These are phyloP conservation scores for Physocephala rufipes DNA, from an alignment of 2,888 invertebrate genomes.

Conservation along the genomic window DNA sequence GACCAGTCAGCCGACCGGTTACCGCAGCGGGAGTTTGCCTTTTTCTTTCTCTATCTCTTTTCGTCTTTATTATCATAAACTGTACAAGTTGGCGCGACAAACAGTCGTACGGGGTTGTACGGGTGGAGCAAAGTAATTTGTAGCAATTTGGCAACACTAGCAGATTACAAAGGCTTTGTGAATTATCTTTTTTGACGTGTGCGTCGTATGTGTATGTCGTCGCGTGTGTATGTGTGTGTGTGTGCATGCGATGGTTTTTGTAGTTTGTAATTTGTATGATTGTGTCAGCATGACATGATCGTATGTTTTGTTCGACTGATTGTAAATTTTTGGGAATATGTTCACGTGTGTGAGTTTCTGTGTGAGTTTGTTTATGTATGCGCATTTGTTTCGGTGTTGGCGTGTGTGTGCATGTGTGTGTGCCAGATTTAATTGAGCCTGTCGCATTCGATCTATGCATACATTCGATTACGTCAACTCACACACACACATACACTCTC, in stretches of 20 bases:
- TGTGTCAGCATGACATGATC: not conserved
- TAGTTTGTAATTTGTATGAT: not conserved
- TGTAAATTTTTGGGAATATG: not conserved
- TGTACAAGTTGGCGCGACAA: conserved; percentile 25
- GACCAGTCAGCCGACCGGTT: no score
- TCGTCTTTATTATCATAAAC: no score
- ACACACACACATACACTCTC: not conserved
- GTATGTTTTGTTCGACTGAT: no score
- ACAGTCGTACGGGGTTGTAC: not conserved
- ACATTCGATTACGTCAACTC: not conserved
- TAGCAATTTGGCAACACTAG: conserved; percentile 36
- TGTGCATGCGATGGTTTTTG: not conserved
- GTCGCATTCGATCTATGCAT: not conserved
- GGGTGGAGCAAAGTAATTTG: conserved; percentile 2
- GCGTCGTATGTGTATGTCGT: not conserved
- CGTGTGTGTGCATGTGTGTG: conserved; percentile 7
- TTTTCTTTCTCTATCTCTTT: conserved; percentile 31
- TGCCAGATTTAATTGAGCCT: conserved; percentile 28
- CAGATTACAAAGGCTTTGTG: conserved; percentile 34
- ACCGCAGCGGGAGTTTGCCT: not conserved
- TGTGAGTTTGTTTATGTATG: not conserved
- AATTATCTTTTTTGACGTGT: conserved; percentile 27
- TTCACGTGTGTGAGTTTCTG: not conserved
- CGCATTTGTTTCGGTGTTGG: not conserved
- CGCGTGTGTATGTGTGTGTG: not conserved